A percentile compares a stretch with the other conserved stretches of the same genome.
Conservation (phyloP, 2,888 invertebrate species). For the Dicycla oo region DNA sequence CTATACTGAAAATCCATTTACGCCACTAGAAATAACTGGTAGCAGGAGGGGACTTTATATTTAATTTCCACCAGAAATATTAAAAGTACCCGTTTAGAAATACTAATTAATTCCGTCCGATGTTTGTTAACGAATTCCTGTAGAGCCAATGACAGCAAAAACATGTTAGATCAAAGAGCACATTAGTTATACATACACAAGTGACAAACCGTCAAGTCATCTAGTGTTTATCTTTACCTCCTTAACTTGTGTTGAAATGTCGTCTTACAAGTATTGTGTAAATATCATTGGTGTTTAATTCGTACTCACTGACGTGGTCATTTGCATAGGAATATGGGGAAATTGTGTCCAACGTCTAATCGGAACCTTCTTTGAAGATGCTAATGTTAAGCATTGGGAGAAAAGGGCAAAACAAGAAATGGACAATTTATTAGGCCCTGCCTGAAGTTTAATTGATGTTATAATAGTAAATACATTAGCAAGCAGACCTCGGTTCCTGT, state of each 20-base stretch:
- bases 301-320: constrained; percentile 13
- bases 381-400: not conserved
- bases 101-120: constrained; percentile 41
- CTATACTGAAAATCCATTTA: not conserved
- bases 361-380: constrained; percentile 3
- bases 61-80: constrained; percentile 10
- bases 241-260: constrained; percentile 46
- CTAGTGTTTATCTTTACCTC: constrained; percentile 29
- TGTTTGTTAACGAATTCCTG: too few species aligned
- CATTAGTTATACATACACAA: constrained; percentile 51
- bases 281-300: constrained; percentile 40
- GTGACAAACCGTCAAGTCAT: constrained; percentile 44
- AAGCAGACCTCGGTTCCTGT: not conserved
- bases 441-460: not conserved
- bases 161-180: constrained; percentile 59
- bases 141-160: constrained; percentile 43
- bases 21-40: not conserved
- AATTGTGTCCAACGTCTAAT: constrained; percentile 13
- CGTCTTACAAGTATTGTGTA: constrained; percentile 38
- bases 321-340: constrained; percentile 24
- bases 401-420: constrained; percentile 10
- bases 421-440: not conserved
- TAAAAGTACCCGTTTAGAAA: constrained; percentile 22
- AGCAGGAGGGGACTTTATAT: not conserved
- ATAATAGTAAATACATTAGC: constrained; percentile 3